phyloP scores from a whole-genome alignment of 2,888 invertebrate species.

The Pyrrhia umbra region DNA sequence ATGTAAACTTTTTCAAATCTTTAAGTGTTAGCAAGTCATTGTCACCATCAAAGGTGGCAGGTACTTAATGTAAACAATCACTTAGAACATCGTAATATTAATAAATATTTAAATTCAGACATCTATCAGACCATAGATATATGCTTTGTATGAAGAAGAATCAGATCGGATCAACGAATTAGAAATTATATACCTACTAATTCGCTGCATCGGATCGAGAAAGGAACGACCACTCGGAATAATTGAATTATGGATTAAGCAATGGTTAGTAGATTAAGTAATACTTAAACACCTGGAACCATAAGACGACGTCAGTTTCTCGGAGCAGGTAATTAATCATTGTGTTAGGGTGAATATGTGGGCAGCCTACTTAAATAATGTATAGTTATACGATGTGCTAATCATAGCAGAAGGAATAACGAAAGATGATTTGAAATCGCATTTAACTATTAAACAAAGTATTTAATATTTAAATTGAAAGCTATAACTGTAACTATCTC shows the following conservation, averaged over 20 bases:
- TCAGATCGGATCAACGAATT: too few relatives aligned
- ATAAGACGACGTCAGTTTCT: conserved; percentile 8
- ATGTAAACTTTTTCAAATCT: background rate
- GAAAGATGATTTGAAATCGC: background rate
- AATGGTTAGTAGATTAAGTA: background rate
- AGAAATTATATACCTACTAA: too few relatives aligned
- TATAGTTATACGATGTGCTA: background rate
- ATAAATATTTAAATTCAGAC: background rate
- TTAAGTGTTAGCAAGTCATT: conserved; percentile 13
- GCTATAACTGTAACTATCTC: conserved; percentile 45
- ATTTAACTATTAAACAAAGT: background rate
- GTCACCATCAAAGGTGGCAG: conserved; percentile 16
- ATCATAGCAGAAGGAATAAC: background rate
- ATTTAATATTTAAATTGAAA: conserved; percentile 25
- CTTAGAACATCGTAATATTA: conserved; percentile 2
- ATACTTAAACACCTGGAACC: conserved; percentile 11
- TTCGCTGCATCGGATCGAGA: background rate
- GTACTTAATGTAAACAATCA: conserved; percentile 43
- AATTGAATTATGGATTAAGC: conserved; percentile 16
- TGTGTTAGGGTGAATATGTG: conserved; percentile 2
- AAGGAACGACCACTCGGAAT: background rate
- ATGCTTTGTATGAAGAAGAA: too few relatives aligned
- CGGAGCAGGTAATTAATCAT: conserved; percentile 30
- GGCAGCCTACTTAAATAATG: background rate
- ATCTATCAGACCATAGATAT: too few relatives aligned